phyloP scores from a whole-genome alignment of 2,113 vertebrate species.

The Lota lota region DNA sequence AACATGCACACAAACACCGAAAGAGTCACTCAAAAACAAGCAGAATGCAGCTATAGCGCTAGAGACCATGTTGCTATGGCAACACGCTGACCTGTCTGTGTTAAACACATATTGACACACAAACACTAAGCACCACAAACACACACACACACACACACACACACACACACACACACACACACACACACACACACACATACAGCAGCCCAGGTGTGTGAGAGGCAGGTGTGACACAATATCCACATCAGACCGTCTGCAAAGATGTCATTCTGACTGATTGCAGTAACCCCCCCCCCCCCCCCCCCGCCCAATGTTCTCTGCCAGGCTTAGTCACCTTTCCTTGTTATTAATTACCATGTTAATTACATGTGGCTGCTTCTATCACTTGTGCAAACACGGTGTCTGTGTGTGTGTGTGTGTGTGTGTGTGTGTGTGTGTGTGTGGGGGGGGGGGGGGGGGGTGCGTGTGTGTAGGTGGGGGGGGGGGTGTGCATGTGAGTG shows the following conservation, averaged over 20 bases:
- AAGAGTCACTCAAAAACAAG: slow-evolving; percentile 1
- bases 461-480: neutral
- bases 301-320: neutral
- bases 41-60: slow-evolving; percentile 22
- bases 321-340: no score
- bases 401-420: neutral
- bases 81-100: slow-evolving; percentile 44
- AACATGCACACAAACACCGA: slow-evolving; percentile 12
- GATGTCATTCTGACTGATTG: no score
- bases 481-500: neutral
- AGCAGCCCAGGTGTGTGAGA: neutral
- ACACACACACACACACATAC: neutral
- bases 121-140: neutral
- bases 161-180: slow-evolving; percentile 26
- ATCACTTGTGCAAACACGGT: neutral
- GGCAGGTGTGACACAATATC: no score
- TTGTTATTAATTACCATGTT: no score
- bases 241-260: no score
- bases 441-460: neutral
- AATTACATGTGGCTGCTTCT: no score
- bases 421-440: neutral
- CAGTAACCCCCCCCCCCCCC: no score
- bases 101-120: neutral
- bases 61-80: slow-evolving; percentile 54
- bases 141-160: slow-evolving; percentile 27